These are phyloP conservation scores for Amphiprion clarkii DNA, from an alignment of 2,797 vertebrate species.

Conservation along the genomic window DNA sequence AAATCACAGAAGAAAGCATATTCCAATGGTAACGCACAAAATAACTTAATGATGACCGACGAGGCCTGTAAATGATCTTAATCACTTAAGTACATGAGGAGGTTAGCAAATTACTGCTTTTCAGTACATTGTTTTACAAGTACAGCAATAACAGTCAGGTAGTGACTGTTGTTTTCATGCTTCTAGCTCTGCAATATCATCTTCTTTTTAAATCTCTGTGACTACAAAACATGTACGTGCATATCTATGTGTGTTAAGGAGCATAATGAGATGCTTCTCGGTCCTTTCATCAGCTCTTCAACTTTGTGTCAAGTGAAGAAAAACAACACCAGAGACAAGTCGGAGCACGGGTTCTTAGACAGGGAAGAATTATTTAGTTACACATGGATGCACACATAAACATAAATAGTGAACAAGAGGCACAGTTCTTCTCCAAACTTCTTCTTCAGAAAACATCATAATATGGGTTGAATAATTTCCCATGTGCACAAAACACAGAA, in stretches of 20 bases:
- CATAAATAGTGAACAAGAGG: neutral
- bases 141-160: conserved; percentile 29
- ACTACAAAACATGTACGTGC: conserved; percentile 15
- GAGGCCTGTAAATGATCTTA: conserved; percentile 21
- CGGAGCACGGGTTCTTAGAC: conserved; percentile 28
- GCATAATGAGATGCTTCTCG: conserved; percentile 28
- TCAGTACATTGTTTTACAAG: conserved; percentile 17
- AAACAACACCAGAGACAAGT: conserved; percentile 49
- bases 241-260: conserved; percentile 10
- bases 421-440: conserved; percentile 20
- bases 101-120: conserved; percentile 29
- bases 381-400: neutral
- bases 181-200: conserved; percentile 14
- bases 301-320: conserved; percentile 28
- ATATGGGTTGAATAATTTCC: conserved; percentile 66
- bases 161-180: conserved; percentile 31
- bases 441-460: conserved; percentile 45
- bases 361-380: conserved; percentile 10
- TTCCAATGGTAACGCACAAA: neutral
- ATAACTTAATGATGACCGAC: neutral
- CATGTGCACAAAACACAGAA: conserved; percentile 55
- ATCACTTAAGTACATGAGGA: conserved; percentile 25
- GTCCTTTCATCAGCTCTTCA: conserved; percentile 46
- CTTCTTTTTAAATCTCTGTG: conserved; percentile 28
- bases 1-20: neutral